Percentiles rank a stretch among this genome's conserved stretches.
Evolutionary conservation across 2,113 vertebrate species (phyloP).

Genomic region (Phylloscopus whistleri): DNA sequence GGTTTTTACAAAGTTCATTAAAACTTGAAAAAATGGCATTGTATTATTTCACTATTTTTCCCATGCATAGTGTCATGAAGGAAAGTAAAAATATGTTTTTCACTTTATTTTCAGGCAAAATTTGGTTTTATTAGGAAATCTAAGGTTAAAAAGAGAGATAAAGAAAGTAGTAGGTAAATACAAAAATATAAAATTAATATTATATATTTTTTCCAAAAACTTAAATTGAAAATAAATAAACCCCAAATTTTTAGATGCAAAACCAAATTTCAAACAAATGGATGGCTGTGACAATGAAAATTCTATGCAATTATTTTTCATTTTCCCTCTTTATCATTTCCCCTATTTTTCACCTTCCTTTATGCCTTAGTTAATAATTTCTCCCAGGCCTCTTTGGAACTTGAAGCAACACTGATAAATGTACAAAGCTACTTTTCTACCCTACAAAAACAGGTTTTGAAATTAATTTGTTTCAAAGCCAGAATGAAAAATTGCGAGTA

Average conservation of each 20-base stretch:
- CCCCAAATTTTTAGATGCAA: background rate
- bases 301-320: background rate
- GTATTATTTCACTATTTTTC: background rate
- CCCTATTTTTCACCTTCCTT: background rate
- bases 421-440: background rate
- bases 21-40: background rate
- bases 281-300: background rate
- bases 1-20: background rate
- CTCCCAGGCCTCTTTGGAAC: background rate
- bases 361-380: background rate
- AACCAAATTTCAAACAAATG: background rate
- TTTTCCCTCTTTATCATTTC: background rate
- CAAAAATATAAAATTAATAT: background rate
- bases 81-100: background rate
- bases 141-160: background rate
- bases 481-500: background rate
- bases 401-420: slow-evolving; percentile 4
- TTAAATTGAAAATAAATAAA: background rate
- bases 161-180: background rate
- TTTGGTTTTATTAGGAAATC: background rate
- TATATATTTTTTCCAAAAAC: background rate
- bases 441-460: background rate
- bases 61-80: background rate
- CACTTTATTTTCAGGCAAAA: background rate
- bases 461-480: background rate